These are phyloP conservation scores for Sebastes cheni DNA, from an alignment of 2,797 vertebrate genomes.

Conservation along the genomic window DNA sequence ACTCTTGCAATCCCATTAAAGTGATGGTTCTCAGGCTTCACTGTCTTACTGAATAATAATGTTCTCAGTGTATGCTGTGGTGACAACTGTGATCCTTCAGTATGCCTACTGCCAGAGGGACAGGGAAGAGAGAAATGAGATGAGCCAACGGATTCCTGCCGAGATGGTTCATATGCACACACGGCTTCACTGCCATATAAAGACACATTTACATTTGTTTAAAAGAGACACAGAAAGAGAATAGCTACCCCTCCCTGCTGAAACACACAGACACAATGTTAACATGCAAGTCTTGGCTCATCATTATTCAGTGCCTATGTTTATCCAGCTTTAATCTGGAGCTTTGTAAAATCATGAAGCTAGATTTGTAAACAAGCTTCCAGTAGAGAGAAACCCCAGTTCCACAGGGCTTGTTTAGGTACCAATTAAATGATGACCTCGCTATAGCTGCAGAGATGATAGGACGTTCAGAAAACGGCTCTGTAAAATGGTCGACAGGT, in stretches of 20 bases:
- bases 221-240: constrained; percentile 28
- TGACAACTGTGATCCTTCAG: constrained; percentile 56
- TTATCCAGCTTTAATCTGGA: constrained; percentile 26
- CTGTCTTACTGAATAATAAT: constrained; percentile 35
- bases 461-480: not conserved
- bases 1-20: constrained; percentile 19
- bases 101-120: constrained; percentile 49
- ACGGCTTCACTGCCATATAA: constrained; percentile 55
- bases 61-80: constrained; percentile 28
- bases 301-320: not conserved
- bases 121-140: constrained; percentile 43
- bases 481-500: not conserved
- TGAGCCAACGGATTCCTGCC: constrained; percentile 61
- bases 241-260: not conserved
- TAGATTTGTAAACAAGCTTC: constrained; percentile 24
- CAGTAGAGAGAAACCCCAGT: not conserved
- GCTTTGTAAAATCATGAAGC: constrained; percentile 18
- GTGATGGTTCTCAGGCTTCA: constrained; percentile 16
- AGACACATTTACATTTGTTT: constrained; percentile 49
- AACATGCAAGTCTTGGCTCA: constrained; percentile 10
- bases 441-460: not conserved
- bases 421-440: constrained; percentile 10
- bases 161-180: constrained; percentile 15
- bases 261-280: constrained; percentile 15
- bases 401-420: not conserved